A percentile compares a stretch with the other conserved stretches of the same genome.
These are phyloP conservation scores for Synergus japonicus DNA, from an alignment of 2,888 invertebrate genomes.

Conservation along the genomic window DNA sequence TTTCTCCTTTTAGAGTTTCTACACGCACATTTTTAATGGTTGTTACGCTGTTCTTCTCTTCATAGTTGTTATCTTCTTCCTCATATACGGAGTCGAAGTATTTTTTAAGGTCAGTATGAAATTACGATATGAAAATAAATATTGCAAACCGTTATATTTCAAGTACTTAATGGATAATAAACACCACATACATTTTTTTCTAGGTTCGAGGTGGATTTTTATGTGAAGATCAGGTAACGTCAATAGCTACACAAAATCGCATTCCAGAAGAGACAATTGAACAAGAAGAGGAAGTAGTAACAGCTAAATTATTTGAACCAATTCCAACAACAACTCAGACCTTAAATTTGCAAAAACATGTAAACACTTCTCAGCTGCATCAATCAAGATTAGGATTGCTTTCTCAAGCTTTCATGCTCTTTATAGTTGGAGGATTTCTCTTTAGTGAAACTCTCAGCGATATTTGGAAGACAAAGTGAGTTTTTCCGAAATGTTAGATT, in stretches of 20 bases:
- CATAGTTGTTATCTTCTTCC: slow-evolving; percentile 93
- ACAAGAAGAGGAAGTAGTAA: slow-evolving; percentile 78
- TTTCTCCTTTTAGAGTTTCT: slow-evolving; percentile 81
- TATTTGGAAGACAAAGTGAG: slow-evolving; percentile 95
- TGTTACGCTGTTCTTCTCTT: slow-evolving; percentile 94
- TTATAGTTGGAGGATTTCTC: slow-evolving; percentile 92
- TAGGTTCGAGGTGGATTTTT: slow-evolving; percentile 92
- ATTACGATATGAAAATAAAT: background rate
- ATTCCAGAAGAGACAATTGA: slow-evolving; percentile 67
- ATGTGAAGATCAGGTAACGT: slow-evolving; percentile 84
- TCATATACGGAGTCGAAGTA: slow-evolving; percentile 96
- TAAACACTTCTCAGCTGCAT: slow-evolving; percentile 92
- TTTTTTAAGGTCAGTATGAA: slow-evolving; percentile 88
- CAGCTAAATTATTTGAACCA: slow-evolving; percentile 73
- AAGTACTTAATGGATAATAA: background rate
- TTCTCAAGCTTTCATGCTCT: slow-evolving; percentile 94
- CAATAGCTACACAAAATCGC: slow-evolving; percentile 78
- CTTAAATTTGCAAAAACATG: slow-evolving; percentile 77
- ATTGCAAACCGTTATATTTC: background rate
- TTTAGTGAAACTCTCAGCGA: slow-evolving; percentile 94
- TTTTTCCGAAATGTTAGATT: slow-evolving; percentile 51
- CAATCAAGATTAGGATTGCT: slow-evolving; percentile 93
- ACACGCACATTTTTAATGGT: slow-evolving; percentile 93
- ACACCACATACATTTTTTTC: slow-evolving; percentile 47
- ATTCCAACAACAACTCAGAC: slow-evolving; percentile 62